These are phyloP conservation scores for Halcyon smyrnensis DNA, from an alignment of 2,797 vertebrate species.

Conservation along the genomic window DNA sequence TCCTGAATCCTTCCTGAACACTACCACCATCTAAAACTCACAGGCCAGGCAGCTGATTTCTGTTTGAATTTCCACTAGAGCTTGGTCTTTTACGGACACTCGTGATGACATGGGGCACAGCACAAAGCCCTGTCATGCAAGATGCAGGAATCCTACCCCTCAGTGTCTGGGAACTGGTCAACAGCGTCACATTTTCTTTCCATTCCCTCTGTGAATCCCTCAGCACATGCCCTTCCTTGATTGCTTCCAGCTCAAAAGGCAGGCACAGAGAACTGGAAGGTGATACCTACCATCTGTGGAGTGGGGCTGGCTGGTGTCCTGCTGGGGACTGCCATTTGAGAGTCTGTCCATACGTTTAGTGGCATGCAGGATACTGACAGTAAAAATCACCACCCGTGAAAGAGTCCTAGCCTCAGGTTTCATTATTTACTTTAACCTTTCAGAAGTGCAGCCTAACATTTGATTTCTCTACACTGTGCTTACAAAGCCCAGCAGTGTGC, in stretches of 20 bases:
- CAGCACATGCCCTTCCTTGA: neutral
- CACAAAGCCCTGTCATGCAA: neutral
- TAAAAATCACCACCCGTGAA: neutral
- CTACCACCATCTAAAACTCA: neutral
- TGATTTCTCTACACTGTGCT: neutral
- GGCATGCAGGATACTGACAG: neutral
- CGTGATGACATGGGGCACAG: neutral
- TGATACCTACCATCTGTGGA: neutral
- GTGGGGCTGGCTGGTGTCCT: neutral
- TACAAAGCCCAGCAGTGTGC: neutral
- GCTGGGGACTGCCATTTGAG: neutral
- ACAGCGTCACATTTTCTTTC: neutral
- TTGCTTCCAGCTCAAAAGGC: fast-evolving
- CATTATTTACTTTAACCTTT: neutral
- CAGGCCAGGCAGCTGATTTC: neutral
- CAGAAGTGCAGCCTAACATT: neutral
- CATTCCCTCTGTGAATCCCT: neutral
- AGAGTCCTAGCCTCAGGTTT: neutral
- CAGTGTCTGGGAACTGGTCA: neutral
- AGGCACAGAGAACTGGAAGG: neutral
- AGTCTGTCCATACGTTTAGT: neutral
- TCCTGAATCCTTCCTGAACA: neutral
- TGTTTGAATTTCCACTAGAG: neutral
- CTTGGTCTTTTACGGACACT: neutral
- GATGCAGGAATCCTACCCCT: neutral